These are phyloP conservation scores for Dinomys branickii DNA, from an alignment of 2,113 vertebrate genomes.

Conservation along the genomic window DNA sequence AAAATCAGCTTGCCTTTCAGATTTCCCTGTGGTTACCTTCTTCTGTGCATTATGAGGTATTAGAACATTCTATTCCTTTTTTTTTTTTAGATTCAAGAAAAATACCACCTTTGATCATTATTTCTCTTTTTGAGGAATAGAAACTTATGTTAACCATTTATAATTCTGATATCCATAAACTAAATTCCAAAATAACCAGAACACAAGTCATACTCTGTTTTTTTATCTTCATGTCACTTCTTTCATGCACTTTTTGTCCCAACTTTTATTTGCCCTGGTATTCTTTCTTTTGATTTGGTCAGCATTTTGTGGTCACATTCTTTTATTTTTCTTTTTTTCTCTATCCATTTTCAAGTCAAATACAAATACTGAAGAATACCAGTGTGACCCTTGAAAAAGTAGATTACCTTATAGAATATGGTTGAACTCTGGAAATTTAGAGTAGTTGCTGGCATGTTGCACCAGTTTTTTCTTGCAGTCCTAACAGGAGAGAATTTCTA, in stretches of 20 bases:
- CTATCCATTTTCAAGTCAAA: neutral
- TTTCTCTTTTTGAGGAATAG: constrained; percentile 40
- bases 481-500: neutral
- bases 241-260: neutral
- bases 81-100: neutral
- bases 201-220: neutral
- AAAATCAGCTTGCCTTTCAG: constrained; percentile 42
- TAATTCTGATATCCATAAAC: neutral
- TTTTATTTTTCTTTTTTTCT: neutral
- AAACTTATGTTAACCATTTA: neutral
- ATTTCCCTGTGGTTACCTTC: constrained; percentile 23
- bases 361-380: neutral
- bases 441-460: neutral
- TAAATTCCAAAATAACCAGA: constrained; percentile 5
- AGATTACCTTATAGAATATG: neutral
- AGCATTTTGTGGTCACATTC: constrained; percentile 25
- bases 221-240: neutral
- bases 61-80: constrained; percentile 6
- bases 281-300: neutral
- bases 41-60: neutral
- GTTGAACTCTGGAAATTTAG: neutral
- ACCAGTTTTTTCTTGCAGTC: constrained; percentile 8
- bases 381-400: neutral
- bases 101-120: neutral
- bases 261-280: neutral